Base-by-base conservation (phyloP, 1,140 invertebrate genomes). In the Melanaphis sacchari region DNA sequence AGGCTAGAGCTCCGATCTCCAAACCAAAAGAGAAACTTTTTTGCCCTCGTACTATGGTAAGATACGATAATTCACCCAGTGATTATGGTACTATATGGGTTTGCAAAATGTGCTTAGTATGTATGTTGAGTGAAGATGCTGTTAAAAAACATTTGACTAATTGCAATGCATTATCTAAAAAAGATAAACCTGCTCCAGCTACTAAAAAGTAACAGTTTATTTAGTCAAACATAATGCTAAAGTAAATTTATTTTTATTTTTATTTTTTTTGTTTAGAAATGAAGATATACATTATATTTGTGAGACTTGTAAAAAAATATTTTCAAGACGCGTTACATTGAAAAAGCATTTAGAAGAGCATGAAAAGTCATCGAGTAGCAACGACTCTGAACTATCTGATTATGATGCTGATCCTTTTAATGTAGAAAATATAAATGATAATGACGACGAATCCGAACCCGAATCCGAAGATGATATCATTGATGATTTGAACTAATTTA, bases 1-100 rank as follows among this genome's bases (percentile, higher is more conserved):
- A 66, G 2, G 0, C 1, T 0, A 41, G 1, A 41, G 26, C 2
- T 3, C 24, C 22, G 24, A 36, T 40, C 5, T 0, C 3, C 4
- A 59, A 66, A n/a, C 38, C 36, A 21, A 18, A 31, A n/a, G 38
- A 38, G 21, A 66, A 40, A 8, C 1, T n/a, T 11, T 66, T n/a
- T 9, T 90, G 89, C 15, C 89, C 89, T 41, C 52, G 54, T 1
- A 41, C 89, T 0, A 90, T 90, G 89, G 54, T 90, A 22, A 3
- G 52, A 2, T 90, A 90, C 7, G 52, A 41, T 22, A 26, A n/a
- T 6, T n/a, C 52, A 1, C 54, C 18, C 2, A n/a, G 6, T 9
- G 89, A n/a, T 1, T 90, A 66, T n/a, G n/a, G 18, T 1, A 66
- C 52, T 21, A 31, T n/a, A 22, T 90, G 52, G 52, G 26, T 66